Percentiles rank a stretch among this genome's conserved stretches.
Conservation (phyloP, 2,888 invertebrate species). For the Tetrapedia diversipes region DNA sequence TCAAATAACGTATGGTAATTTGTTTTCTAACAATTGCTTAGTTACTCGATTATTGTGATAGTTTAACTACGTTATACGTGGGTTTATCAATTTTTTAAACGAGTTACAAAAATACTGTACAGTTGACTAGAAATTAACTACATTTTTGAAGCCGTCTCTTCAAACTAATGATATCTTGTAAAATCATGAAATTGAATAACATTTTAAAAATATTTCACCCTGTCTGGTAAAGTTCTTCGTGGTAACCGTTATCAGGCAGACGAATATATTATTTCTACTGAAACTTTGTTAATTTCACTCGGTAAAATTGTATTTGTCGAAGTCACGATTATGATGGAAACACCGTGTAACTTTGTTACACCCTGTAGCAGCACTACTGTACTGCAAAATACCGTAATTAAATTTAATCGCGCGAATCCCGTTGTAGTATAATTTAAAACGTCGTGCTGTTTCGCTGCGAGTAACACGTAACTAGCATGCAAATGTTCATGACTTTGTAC, state of each 20-base stretch:
- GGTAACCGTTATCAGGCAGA: conserved; percentile 33
- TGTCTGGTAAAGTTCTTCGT: not conserved
- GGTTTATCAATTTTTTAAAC: too few relatives aligned
- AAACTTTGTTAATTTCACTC: conserved; percentile 50
- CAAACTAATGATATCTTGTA: not conserved
- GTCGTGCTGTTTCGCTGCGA: conserved; percentile 14
- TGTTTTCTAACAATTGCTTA: too few relatives aligned
- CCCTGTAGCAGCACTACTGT: too few relatives aligned
- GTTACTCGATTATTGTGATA: too few relatives aligned
- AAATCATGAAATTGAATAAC: not conserved
- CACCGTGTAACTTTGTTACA: conserved; percentile 47
- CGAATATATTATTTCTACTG: conserved; percentile 30
- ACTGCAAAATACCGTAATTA: conserved; percentile 48
- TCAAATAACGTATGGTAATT: too few relatives aligned
- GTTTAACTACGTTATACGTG: too few relatives aligned
- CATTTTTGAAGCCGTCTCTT: too few relatives aligned
- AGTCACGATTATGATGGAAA: conserved; percentile 48
- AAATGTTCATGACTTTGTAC: conserved; percentile 4
- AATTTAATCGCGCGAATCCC: conserved; percentile 40
- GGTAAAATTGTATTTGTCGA: conserved; percentile 53
- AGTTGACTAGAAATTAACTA: too few relatives aligned
- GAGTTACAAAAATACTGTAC: too few relatives aligned
- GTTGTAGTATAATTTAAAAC: conserved; percentile 34
- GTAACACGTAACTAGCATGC: not conserved
- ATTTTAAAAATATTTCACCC: not conserved